Base-by-base conservation (phyloP, 2,113 vertebrate species). In the Neotragus moschatus region DNA sequence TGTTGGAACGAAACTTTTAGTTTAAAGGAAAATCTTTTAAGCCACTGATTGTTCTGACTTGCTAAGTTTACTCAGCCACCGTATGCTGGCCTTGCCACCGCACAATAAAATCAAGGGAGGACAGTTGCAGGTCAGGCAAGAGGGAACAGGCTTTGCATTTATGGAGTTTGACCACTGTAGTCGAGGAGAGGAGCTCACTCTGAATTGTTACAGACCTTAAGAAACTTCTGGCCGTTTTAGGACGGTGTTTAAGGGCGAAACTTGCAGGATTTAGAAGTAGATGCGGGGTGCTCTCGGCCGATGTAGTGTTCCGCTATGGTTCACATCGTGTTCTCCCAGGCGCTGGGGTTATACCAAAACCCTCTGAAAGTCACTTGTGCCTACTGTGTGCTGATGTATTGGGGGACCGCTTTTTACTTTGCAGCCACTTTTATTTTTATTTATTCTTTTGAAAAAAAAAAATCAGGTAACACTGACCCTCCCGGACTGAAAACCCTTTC, bases 1-100 rank as follows among this genome's bases (percentile, higher is more conserved):
- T 98, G 87, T 88, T 96, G 84, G 94, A 93, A 97, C 55, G 88
- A 97, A 98, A 97, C 96, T 98, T 98, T 98, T 88, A 97, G 98
- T 98, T 96, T 96, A 91, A 96, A 91, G 89, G 96, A 88, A 98
- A 97, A 98, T 97, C 97, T 98, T 97, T 98, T 97, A 97, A 98
- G 97, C 97, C 94, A 97, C 87, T 79, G 97, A 98, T 98, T 97
- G 97, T 98, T 97, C 97, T 89, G 98, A 93, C 97, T 97, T 95
- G 97, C 94, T 95, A 92, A 98, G 94, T 98, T 97, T 98, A 98
- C 92, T 97, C 97, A 97, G 96, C 93, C 90, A 88, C 89, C 98
- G 73, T 92, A 63, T 79, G 96, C 97, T 97, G 89, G 86, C 88
- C 84, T 79, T 84, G 96, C 96, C 89, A 49, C 86, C 26, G 88